phyloP scores from a whole-genome alignment of 2,113 vertebrate genomes.

The Eolophus roseicapilla region DNA sequence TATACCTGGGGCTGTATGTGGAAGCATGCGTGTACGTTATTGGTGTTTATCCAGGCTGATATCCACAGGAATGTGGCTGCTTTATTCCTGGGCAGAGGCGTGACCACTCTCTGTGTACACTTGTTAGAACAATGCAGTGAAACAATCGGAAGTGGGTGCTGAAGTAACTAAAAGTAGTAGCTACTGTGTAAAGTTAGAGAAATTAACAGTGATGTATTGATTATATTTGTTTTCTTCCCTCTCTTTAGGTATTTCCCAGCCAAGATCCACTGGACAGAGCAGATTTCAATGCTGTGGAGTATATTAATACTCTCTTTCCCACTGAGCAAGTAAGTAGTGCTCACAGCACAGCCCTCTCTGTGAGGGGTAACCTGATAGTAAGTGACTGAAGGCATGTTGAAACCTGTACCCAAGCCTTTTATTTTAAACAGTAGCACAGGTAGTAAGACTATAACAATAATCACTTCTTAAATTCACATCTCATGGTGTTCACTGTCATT shows the following conservation, averaged over 20 bases:
- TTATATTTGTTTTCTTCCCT: neutral
- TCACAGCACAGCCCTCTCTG: neutral
- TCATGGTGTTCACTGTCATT: neutral
- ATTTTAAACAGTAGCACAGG: neutral
- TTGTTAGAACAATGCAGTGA: neutral
- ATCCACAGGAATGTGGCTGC: neutral
- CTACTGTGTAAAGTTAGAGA: neutral
- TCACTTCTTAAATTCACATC: neutral
- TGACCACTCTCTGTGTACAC: neutral
- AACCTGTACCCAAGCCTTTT: neutral
- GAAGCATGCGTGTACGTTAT: neutral
- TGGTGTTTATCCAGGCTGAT: neutral
- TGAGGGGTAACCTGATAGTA: neutral
- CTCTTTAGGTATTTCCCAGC: slow-evolving; percentile 91
- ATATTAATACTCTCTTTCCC: slow-evolving; percentile 96
- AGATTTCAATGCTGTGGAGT: slow-evolving; percentile 98
- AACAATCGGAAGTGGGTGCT: neutral
- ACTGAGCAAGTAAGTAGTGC: slow-evolving; percentile 88
- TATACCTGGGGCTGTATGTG: neutral
- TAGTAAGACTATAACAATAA: neutral
- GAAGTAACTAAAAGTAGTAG: neutral
- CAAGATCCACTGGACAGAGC: slow-evolving; percentile 94
- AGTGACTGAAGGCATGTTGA: neutral
- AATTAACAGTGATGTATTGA: neutral
- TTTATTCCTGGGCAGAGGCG: neutral